Base-by-base conservation (phyloP, 2,888 invertebrate genomes). In the Sipunculus nudus region DNA sequence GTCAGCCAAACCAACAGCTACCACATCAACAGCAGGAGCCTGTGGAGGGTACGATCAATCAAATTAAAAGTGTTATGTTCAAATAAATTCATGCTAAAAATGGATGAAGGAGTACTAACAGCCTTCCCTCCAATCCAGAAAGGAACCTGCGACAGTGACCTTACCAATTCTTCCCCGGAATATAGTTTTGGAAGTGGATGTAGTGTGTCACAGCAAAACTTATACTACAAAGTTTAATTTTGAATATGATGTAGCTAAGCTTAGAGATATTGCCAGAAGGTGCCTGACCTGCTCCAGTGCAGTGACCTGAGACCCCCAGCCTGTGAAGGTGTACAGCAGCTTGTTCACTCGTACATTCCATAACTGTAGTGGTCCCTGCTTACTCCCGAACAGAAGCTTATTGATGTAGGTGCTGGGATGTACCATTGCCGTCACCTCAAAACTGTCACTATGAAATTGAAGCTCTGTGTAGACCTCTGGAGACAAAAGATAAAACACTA, bases 361-460 rank as follows among this genome's bases (percentile, higher is more conserved):
- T 65, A 98, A 82, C 76, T 95, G 94, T 68, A 97, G 76, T 41
- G 86, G 83, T 0, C 96, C 96, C 79, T 94, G 92, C 58, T 89
- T 87, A 71, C 94, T 94, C 1, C 92, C 96, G 40, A 97, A 84
- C 29, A 97, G 81, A 61, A 98, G 88, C 79, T 99, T 99, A 80
- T 99, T 98, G 19, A 96, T 84, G 81, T 98, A 99, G 0, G 97
- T 94, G 26, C 89, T 90, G 0, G 98, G 99, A 86, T 99, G 99
- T 58, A 92, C 86, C n/a, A 96, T 67, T 0, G 92, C 87, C 0
- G 92, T 90, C 31, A 97, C 89, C 73, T 89, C 86, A 78, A 97
- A 97, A n/a, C 85, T 84, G 0, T 87, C 83, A 16, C 87, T 86
- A 57, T 88, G 75, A 71, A 87, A 85, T 23, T 73, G 63, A 59